A percentile compares a stretch with the other conserved stretches of the same genome.
Evolutionary conservation across 2,888 invertebrate genomes (phyloP).

Genomic region (Aleiodes leptofemur): DNA sequence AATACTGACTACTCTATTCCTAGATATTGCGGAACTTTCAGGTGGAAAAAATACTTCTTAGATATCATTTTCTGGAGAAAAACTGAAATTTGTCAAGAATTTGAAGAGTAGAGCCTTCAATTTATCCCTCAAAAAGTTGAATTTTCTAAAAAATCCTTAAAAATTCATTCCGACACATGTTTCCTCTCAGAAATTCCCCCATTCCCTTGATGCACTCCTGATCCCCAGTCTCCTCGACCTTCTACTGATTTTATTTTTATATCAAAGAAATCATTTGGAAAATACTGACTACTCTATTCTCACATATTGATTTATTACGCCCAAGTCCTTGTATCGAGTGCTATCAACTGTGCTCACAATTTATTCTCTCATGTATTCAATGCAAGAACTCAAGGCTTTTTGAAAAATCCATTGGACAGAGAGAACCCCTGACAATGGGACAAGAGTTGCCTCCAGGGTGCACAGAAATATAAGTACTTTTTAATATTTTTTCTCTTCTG

Average conservation of each 20-base stretch:
- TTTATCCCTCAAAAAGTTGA: too few relatives aligned
- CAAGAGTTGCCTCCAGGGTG: conserved; percentile 35
- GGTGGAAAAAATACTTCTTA: too few relatives aligned
- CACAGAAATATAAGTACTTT: conserved; percentile 39
- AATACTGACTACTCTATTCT: conserved; percentile 61
- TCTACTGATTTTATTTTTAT: too few relatives aligned
- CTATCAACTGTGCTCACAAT: conserved; percentile 51
- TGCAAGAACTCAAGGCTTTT: conserved; percentile 58
- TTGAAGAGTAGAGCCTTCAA: too few relatives aligned
- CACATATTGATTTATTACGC: conserved; percentile 73
- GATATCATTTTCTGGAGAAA: too few relatives aligned
- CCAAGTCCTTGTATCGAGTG: conserved; percentile 58
- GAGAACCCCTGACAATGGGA: conserved; percentile 39
- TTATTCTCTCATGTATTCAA: conserved; percentile 61
- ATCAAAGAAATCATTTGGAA: conserved; percentile 41
- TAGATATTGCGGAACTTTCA: conserved; percentile 65
- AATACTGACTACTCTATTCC: conserved; percentile 60
- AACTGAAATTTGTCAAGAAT: too few relatives aligned
- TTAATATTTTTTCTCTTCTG: conserved; percentile 46
- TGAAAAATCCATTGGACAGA: conserved; percentile 62
- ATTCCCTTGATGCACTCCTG: too few relatives aligned
- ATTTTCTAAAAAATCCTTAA: too few relatives aligned
- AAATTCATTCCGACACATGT: too few relatives aligned
- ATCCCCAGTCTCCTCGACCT: too few relatives aligned
- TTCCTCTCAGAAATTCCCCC: too few relatives aligned